phyloP scores from a whole-genome alignment of 2,888 invertebrate species.

The Volucella zonaria region DNA sequence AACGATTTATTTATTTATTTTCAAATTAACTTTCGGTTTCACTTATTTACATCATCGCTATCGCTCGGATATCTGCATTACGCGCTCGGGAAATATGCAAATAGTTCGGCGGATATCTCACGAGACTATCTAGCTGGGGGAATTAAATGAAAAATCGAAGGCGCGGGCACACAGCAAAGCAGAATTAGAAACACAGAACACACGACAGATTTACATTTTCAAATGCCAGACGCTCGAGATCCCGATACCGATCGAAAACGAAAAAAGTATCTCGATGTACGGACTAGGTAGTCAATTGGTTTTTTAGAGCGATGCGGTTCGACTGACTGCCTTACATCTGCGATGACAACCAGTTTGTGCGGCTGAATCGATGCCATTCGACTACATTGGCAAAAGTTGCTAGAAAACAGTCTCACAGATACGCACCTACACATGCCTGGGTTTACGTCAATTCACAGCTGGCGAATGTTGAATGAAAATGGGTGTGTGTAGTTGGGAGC shows the following conservation, averaged over 20 bases:
- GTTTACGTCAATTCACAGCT: constrained; percentile 29
- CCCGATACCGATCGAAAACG: neutral
- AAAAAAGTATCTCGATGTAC: constrained; percentile 13
- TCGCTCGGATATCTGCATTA: constrained; percentile 58
- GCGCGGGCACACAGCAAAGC: no score
- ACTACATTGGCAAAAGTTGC: constrained; percentile 18
- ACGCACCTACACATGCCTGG: neutral
- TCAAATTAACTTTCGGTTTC: constrained; percentile 66
- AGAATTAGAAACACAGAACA: neutral
- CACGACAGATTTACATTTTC: constrained; percentile 51
- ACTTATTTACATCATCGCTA: constrained; percentile 53
- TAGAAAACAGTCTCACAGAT: neutral
- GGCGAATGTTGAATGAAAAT: constrained; percentile 44
- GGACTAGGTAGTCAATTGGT: constrained; percentile 2
- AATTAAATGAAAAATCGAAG: constrained; percentile 64
- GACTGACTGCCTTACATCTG: constrained; percentile 61
- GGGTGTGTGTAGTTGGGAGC: constrained; percentile 36
- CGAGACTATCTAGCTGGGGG: constrained; percentile 7
- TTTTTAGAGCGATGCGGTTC: constrained; percentile 48
- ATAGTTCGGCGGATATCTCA: constrained; percentile 16
- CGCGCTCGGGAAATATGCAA: constrained; percentile 47
- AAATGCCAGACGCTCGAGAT: constrained; percentile 42
- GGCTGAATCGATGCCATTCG: constrained; percentile 60
- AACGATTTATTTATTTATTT: constrained; percentile 5
- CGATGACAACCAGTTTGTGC: constrained; percentile 43